Evolutionary conservation across 2,113 vertebrate genomes (phyloP).

Genomic region (Ardeotis arabs): DNA sequence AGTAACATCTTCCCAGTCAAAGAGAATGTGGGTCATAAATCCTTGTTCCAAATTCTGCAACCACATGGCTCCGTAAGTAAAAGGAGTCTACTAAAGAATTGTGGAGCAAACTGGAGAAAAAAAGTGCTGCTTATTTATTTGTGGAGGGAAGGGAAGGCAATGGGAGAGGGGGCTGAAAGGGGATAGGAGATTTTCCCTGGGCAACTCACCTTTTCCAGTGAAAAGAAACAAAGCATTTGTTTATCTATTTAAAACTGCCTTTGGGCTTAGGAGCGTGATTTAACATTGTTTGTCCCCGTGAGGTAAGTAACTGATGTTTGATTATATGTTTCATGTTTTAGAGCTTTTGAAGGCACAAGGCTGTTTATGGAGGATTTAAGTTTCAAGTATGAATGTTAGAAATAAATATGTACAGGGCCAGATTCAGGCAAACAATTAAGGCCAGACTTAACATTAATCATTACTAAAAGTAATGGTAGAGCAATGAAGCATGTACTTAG

Average conservation of each 20-base stretch:
- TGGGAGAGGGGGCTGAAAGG: neutral
- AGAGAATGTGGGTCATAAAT: neutral
- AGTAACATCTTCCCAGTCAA: neutral
- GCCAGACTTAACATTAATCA: neutral
- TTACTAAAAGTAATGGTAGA: neutral
- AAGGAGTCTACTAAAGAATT: neutral
- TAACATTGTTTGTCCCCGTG: neutral
- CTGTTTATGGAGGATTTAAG: neutral
- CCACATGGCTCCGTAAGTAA: accelerated
- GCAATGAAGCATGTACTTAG: neutral
- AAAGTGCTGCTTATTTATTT: neutral
- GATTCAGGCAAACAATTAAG: neutral
- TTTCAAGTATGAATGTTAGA: neutral
- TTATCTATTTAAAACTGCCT: neutral
- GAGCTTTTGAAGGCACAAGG: neutral
- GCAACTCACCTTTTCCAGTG: neutral
- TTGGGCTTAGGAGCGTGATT: neutral
- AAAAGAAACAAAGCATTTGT: neutral
- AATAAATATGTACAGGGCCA: neutral
- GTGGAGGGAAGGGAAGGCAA: neutral
- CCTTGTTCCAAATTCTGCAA: neutral
- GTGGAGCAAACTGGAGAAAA: neutral
- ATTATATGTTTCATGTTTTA: neutral
- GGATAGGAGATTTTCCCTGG: neutral
- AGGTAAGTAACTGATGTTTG: neutral